phyloP scores from a whole-genome alignment of 2,888 invertebrate genomes.

The Anthoptus insignis region DNA sequence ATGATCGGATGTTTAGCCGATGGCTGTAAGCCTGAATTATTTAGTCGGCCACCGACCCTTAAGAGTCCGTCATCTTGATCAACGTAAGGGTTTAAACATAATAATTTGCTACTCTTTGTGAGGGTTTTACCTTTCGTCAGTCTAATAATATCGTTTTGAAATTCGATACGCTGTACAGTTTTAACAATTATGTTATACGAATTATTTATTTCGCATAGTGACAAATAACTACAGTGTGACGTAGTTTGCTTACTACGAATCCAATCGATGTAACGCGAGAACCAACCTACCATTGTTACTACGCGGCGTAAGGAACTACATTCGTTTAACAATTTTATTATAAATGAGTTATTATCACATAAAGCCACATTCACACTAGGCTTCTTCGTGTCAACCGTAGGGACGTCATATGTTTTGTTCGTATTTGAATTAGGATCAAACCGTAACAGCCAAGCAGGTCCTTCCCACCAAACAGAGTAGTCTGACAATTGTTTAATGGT shows the following conservation, averaged over 20 bases:
- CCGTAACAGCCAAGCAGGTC: constrained; percentile 25
- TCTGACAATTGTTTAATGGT: constrained; percentile 7
- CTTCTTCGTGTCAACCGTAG: constrained; percentile 4
- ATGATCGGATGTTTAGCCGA: constrained; percentile 7
- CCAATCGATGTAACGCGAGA: constrained; percentile 7
- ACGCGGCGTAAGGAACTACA: constrained; percentile 20
- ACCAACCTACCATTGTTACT: constrained; percentile 20
- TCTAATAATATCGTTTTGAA: not conserved
- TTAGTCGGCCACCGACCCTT: constrained; percentile 18
- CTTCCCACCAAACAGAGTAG: constrained; percentile 11
- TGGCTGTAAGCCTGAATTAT: constrained; percentile 2
- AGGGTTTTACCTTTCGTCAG: not conserved
- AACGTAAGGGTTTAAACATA: constrained; percentile 17
- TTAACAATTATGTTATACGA: constrained; percentile 8
- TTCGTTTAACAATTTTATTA: constrained; percentile 29
- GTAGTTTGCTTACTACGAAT: constrained; percentile 7
- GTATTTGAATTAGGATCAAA: constrained; percentile 4
- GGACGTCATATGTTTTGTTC: not conserved
- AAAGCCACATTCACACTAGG: constrained; percentile 26
- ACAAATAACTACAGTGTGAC: not conserved
- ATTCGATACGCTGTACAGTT: not conserved
- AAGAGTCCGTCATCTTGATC: constrained; percentile 18
- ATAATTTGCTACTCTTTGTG: not conserved
- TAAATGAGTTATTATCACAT: constrained; percentile 13
- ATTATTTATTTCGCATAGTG: not conserved